phyloP scores from a whole-genome alignment of 2,888 invertebrate genomes.

The Lissocephala sabroskyi region DNA sequence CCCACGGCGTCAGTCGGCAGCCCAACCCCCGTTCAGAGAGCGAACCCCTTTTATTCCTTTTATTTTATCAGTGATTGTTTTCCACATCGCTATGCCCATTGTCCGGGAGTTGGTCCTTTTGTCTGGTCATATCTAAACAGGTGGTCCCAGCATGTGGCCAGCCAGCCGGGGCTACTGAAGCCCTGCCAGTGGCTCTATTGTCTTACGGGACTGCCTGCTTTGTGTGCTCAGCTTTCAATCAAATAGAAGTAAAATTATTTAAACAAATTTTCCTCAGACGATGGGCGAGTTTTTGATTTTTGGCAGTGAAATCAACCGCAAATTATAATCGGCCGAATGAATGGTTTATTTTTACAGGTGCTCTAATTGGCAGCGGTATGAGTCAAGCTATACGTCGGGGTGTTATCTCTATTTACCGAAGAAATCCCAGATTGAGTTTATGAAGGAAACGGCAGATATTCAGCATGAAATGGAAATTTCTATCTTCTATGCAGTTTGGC shows the following conservation, averaged over 20 bases:
- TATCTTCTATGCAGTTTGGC: no score
- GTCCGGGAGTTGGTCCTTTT: constrained; percentile 31
- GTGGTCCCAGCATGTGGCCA: constrained; percentile 61
- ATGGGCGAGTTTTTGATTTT: constrained; percentile 19
- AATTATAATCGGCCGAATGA: constrained; percentile 22
- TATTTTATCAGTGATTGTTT: constrained; percentile 63
- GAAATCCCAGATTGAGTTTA: no score
- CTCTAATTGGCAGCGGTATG: constrained; percentile 31
- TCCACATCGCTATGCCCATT: constrained; percentile 57
- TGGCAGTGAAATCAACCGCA: constrained; percentile 36
- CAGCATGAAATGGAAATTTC: no score
- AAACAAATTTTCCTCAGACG: constrained; percentile 21
- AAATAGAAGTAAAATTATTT: constrained; percentile 38
- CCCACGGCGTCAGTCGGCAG: constrained; percentile 15
- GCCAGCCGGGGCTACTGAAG: constrained; percentile 25
- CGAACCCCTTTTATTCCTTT: constrained; percentile 46
- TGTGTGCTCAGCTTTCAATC: constrained; percentile 61
- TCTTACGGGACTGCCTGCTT: constrained; percentile 13
- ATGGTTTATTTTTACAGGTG: constrained; percentile 29
- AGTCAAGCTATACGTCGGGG: no score
- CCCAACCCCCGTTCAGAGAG: constrained; percentile 26
- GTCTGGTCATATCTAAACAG: constrained; percentile 55
- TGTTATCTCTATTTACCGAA: no score
- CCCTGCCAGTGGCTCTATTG: constrained; percentile 25
- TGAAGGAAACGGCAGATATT: no score